phyloP scores from a whole-genome alignment of 2,797 vertebrate genomes.

The Gobio occitaniae region DNA sequence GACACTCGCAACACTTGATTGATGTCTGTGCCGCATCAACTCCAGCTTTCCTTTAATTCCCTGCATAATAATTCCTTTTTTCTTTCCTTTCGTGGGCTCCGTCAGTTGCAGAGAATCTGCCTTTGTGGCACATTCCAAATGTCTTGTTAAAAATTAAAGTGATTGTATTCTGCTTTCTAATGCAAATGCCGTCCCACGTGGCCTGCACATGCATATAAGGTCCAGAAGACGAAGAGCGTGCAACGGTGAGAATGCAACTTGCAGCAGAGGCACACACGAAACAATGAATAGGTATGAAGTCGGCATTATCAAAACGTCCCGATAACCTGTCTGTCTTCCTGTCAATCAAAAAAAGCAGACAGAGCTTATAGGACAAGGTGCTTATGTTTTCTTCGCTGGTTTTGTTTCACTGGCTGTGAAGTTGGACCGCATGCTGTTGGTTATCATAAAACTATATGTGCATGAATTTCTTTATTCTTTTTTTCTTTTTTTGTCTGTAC shows the following conservation, averaged over 20 bases:
- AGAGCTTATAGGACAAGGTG: slow-evolving; percentile 25
- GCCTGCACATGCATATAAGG: slow-evolving; percentile 77
- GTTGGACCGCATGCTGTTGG: slow-evolving; percentile 11
- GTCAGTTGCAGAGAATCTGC: slow-evolving; percentile 62
- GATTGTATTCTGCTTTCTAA: slow-evolving; percentile 73
- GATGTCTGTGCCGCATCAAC: slow-evolving; percentile 65
- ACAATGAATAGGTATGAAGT: slow-evolving; percentile 80
- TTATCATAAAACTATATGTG: neutral
- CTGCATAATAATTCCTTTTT: slow-evolving; percentile 58
- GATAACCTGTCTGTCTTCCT: slow-evolving; percentile 76
- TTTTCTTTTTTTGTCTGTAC: neutral
- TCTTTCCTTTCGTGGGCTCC: slow-evolving; percentile 56
- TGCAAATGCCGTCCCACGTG: slow-evolving; percentile 83
- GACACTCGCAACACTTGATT: slow-evolving; percentile 67
- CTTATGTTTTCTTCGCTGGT: slow-evolving; percentile 6
- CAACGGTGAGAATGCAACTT: slow-evolving; percentile 55
- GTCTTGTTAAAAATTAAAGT: slow-evolving; percentile 87
- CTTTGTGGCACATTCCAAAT: slow-evolving; percentile 72
- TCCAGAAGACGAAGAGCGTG: slow-evolving; percentile 66
- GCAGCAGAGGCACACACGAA: slow-evolving; percentile 67
- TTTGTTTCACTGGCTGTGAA: slow-evolving; percentile 13
- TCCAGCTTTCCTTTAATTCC: slow-evolving; percentile 63
- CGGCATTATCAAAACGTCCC: slow-evolving; percentile 58
- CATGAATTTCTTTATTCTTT: neutral
- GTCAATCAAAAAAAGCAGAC: slow-evolving; percentile 74